These are phyloP conservation scores for Aythya baeri DNA, from an alignment of 2,113 vertebrate genomes.

Conservation along the genomic window DNA sequence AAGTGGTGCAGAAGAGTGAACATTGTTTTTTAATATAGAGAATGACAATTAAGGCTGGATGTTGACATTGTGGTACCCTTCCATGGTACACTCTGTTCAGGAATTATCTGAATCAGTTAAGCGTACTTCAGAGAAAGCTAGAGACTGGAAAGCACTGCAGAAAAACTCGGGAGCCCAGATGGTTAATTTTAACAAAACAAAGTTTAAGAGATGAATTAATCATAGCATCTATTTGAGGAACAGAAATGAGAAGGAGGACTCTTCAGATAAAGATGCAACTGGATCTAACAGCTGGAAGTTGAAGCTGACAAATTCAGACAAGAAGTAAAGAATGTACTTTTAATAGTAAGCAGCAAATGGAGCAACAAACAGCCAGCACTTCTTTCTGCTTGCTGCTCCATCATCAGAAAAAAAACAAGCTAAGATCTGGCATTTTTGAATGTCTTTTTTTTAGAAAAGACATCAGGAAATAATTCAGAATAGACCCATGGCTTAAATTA, in stretches of 20 bases:
- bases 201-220: slow-evolving; percentile 46
- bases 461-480: slow-evolving; percentile 53
- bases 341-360: slow-evolving; percentile 46
- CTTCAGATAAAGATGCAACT: slow-evolving; percentile 49
- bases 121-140: not conserved
- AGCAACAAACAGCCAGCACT: slow-evolving; percentile 14
- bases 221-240: slow-evolving; percentile 48
- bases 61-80: not conserved
- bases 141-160: not conserved
- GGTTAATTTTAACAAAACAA: not conserved
- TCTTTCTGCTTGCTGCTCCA: slow-evolving; percentile 24
- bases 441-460: slow-evolving; percentile 50
- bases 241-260: slow-evolving; percentile 37
- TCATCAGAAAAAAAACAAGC: not conserved
- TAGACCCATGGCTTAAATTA: slow-evolving; percentile 35
- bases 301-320: slow-evolving; percentile 46
- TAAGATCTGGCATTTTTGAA: slow-evolving; percentile 44
- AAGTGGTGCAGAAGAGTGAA: not conserved
- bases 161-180: not conserved
- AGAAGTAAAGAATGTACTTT: slow-evolving; percentile 60
- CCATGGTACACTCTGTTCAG: not conserved
- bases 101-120: not conserved
- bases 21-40: not conserved
- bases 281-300: slow-evolving; percentile 59
- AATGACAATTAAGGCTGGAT: not conserved